Percentiles rank a stretch among this genome's conserved stretches.
Evolutionary conservation across 2,113 vertebrate genomes (phyloP).

Genomic region (Indicator indicator): DNA sequence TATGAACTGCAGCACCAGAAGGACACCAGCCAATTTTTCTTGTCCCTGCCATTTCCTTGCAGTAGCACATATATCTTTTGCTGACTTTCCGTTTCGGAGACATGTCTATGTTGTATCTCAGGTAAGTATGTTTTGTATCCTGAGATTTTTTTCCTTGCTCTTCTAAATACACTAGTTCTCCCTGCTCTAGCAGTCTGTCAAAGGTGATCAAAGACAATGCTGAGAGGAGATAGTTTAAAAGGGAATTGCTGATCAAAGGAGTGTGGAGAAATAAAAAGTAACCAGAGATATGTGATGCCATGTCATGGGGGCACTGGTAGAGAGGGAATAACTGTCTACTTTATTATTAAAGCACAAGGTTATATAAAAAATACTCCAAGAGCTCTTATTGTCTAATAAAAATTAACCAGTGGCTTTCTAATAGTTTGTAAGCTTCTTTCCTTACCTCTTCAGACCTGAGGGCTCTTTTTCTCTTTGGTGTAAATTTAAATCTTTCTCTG

Average conservation of each 20-base stretch:
- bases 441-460: not conserved
- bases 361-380: not conserved
- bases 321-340: not conserved
- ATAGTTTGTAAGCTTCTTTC: not conserved
- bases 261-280: not conserved
- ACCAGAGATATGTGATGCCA: not conserved
- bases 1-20: constrained; percentile 15
- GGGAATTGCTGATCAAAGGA: constrained; percentile 55
- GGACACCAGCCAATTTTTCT: not conserved
- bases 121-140: not conserved
- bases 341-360: not conserved
- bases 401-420: not conserved
- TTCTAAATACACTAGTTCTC: not conserved
- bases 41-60: not conserved
- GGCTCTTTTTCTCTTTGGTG: not conserved
- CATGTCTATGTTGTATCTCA: not conserved
- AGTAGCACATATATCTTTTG: not conserved
- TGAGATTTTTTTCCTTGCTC: not conserved
- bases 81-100: constrained; percentile 3
- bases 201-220: constrained; percentile 52
- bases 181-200: not conserved
- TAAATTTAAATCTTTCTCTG: not conserved
- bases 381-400: not conserved
- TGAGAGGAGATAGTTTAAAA: constrained; percentile 35
- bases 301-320: not conserved